These are phyloP conservation scores for Chrysocyon brachyurus DNA, from an alignment of 2,797 vertebrate genomes.

Conservation along the genomic window DNA sequence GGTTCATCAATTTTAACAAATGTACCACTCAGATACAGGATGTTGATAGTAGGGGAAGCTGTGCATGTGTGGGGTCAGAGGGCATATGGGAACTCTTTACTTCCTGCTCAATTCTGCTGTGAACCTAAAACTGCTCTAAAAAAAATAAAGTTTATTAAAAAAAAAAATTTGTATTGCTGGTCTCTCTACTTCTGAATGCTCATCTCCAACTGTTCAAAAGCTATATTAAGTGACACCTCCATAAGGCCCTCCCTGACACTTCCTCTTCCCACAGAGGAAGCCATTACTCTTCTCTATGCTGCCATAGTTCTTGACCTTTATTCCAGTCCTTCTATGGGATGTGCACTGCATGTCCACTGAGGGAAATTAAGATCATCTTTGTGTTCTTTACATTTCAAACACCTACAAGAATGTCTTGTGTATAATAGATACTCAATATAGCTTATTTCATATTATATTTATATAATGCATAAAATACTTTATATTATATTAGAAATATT, in stretches of 20 bases:
- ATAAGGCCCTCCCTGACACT: not conserved
- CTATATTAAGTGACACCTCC: not conserved
- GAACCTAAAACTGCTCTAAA: conserved; percentile 2
- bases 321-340: not conserved
- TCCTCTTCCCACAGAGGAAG: conserved; percentile 20
- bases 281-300: not conserved
- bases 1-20: conserved; percentile 27
- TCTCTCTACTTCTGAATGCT: not conserved
- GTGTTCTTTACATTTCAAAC: not conserved
- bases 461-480: conserved; percentile 48
- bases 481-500: not conserved
- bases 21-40: not conserved
- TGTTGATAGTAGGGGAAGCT: not conserved
- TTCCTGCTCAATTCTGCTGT: not conserved
- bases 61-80: not conserved
- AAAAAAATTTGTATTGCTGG: not conserved
- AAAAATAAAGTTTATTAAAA: not conserved
- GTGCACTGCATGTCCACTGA: not conserved
- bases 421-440: not conserved
- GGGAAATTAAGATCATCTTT: not conserved
- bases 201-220: not conserved
- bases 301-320: not conserved
- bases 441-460: conserved; percentile 35
- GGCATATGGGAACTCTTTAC: not conserved
- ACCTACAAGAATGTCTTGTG: not conserved